These are phyloP conservation scores for Crossaster papposus DNA, from an alignment of 53 echinoderm and acorn worm genomes.

Conservation along the genomic window DNA sequence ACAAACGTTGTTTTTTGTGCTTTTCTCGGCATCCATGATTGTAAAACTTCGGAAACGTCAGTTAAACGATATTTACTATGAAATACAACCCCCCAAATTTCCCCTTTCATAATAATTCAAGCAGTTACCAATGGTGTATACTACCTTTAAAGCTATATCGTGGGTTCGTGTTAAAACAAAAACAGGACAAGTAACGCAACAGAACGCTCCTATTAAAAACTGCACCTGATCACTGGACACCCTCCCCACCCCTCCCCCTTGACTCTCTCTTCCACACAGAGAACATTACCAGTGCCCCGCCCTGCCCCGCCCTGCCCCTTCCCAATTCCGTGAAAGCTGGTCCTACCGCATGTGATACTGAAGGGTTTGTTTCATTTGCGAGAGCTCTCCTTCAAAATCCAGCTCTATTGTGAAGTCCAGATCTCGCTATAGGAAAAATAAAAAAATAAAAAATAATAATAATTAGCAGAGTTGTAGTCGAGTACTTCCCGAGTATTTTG, in stretches of 20 bases:
- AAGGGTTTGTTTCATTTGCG: constrained; percentile 55
- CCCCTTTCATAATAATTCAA: too few species aligned
- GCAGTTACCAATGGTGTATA: too few species aligned
- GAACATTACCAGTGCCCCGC: background rate
- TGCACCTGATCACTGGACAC: background rate
- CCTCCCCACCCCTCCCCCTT: too few species aligned
- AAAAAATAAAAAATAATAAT: background rate
- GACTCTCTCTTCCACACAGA: too few species aligned
- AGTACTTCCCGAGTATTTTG: background rate
- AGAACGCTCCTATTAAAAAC: background rate
- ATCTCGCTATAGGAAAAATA: constrained; percentile 71
- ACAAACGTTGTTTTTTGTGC: too few species aligned
- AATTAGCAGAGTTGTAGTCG: background rate
- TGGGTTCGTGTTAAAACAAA: too few species aligned
- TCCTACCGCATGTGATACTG: constrained; percentile 55
- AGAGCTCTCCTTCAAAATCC: constrained; percentile 85
- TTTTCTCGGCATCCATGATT: too few species aligned
- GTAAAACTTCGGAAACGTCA: too few species aligned
- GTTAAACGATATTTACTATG: too few species aligned
- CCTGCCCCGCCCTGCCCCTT: too few species aligned
- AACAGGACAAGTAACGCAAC: background rate
- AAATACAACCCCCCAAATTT: too few species aligned
- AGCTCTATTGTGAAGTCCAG: constrained; percentile 85
- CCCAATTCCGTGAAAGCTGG: background rate
- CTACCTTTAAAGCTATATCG: too few species aligned